Percentiles rank a stretch among this genome's conserved stretches.
phyloP scores from a whole-genome alignment of 2,797 vertebrate genomes.

The Gouania willdenowi region DNA sequence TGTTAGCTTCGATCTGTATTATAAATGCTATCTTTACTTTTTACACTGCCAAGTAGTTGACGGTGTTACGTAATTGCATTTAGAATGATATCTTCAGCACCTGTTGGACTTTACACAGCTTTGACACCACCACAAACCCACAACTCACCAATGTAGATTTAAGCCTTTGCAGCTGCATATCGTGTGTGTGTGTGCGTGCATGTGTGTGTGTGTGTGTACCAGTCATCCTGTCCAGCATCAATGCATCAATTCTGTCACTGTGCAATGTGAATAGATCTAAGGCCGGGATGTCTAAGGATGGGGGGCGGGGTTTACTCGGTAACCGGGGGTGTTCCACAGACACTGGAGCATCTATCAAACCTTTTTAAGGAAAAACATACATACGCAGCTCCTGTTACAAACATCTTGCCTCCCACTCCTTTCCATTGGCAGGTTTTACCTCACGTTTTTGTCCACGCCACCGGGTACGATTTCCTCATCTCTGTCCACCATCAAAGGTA shows the following conservation, averaged over 20 bases:
- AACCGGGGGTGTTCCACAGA: slow-evolving; percentile 3
- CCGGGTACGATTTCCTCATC: slow-evolving; percentile 1
- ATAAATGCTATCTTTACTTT: not conserved
- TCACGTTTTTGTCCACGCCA: slow-evolving; percentile 15
- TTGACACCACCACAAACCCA: not conserved
- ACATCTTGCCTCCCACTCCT: slow-evolving; percentile 1
- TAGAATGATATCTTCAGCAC: not conserved
- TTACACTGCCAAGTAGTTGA: not conserved
- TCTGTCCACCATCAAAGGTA: slow-evolving; percentile 38
- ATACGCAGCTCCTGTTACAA: slow-evolving; percentile 37
- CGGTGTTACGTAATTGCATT: not conserved
- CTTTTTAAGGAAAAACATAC: slow-evolving; percentile 59
- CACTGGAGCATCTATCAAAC: slow-evolving; percentile 18
- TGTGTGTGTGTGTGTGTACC: not conserved
- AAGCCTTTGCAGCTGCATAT: slow-evolving; percentile 10
- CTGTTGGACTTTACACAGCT: slow-evolving; percentile 3
- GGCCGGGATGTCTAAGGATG: not conserved
- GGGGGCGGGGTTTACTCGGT: slow-evolving; percentile 17
- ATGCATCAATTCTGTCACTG: slow-evolving; percentile 15
- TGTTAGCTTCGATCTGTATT: too few relatives aligned
- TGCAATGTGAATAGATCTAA: slow-evolving; percentile 21
- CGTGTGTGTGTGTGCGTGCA: not conserved
- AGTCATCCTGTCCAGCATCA: slow-evolving; percentile 1
- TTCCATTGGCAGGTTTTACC: slow-evolving; percentile 19
- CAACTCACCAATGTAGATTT: not conserved